Evolutionary conservation across 2,888 invertebrate species (phyloP), one percentile per base, ranked within the genome.

Genomic region (Rhingia rostrata): DNA sequence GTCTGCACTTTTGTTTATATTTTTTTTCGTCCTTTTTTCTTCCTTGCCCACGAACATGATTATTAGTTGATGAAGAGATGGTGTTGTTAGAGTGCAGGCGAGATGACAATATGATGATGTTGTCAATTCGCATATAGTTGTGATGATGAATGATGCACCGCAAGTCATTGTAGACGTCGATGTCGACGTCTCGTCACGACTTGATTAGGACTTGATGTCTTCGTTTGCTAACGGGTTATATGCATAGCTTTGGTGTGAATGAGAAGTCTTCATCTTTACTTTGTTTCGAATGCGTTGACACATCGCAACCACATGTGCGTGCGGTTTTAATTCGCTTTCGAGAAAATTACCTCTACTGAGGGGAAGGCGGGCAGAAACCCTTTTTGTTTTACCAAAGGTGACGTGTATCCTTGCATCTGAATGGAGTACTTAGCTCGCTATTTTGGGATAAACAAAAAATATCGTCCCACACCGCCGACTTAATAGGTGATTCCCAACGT

Each of bases 161-260:
- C 79, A 64, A 84, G 74, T 84, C 74, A 83, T 83, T 83, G 83
- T 81, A 61, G 69, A 74, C 74, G 81, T 83, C 66, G 69, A 74
- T 69, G 81, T 83, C 66, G 66, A 72, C 72, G 78, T 78, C 78
- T 73, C 73, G 73, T 63, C 67, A 60, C 69, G 45, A 64, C 53
- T 60, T 58, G 56, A 63, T 72, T 77, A 78, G 66, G 67, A 78
- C 67, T 73, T 79, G 72, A 77, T 82, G 51, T 53, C 47, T 43
- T 61, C 3, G 51, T 77, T 39, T 14, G 12, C 56, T 51, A 60
- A 30, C 22, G 22, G 22, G 41, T 58, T 32, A 22, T 60, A 51
- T 43, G 7, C 22, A 4, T 30, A 14, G 30, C 53, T 12, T 32
- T n/a, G 22, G 10, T 53, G 2, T 4, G 30, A 7, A 9, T n/a